Evolutionary conservation across 2,888 invertebrate species (phyloP).

Genomic region (Eledone cirrhosa): DNA sequence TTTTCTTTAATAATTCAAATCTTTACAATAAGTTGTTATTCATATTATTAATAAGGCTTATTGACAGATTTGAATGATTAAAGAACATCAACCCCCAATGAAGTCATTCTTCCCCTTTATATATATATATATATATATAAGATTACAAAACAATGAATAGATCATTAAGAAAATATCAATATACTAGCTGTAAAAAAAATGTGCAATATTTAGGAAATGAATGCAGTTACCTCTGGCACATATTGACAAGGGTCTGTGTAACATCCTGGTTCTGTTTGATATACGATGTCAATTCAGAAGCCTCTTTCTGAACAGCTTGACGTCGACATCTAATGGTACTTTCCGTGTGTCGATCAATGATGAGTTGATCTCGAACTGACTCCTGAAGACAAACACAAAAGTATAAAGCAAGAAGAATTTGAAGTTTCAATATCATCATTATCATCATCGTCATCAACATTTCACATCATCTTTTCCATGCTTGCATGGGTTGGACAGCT

Average conservation of each 20-base stretch:
- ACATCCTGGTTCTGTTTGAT: constrained; percentile 88
- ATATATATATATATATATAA: neutral
- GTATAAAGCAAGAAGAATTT: neutral
- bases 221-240: constrained; percentile 76
- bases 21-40: too few species aligned
- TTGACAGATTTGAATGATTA: too few species aligned
- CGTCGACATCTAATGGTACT: constrained; percentile 72
- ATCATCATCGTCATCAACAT: too few species aligned
- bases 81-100: too few species aligned
- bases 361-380: constrained; percentile 75
- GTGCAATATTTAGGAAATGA: neutral
- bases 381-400: constrained; percentile 39
- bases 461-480: too few species aligned
- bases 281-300: constrained; percentile 83
- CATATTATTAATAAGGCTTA: too few species aligned
- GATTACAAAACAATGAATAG: neutral
- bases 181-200: neutral
- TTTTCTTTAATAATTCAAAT: too few species aligned
- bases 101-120: too few species aligned
- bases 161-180: too few species aligned
- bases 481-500: too few species aligned
- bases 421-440: too few species aligned
- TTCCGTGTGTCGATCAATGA: constrained; percentile 80
- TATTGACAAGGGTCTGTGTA: constrained; percentile 81
- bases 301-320: constrained; percentile 79